These are phyloP conservation scores for Rostratula benghalensis DNA, from an alignment of 2,113 vertebrate genomes.

Conservation along the genomic window DNA sequence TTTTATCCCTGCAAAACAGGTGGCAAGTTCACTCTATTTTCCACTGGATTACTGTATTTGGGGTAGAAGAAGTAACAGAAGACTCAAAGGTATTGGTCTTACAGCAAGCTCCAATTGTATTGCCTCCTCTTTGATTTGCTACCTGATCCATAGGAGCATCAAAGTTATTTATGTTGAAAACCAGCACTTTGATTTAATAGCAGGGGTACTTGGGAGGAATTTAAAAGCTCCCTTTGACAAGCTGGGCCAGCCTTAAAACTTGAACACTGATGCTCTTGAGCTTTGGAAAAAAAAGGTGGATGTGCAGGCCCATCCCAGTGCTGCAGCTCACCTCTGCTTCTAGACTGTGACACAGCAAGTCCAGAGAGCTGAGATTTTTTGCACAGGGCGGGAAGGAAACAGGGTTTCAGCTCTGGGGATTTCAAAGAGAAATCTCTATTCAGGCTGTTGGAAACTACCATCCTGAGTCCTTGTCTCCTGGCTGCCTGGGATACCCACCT, in stretches of 20 bases:
- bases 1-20: neutral
- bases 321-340: neutral
- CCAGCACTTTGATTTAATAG: neutral
- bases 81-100: neutral
- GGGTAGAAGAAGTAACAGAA: neutral
- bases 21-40: slow-evolving; percentile 21
- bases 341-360: neutral
- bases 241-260: neutral
- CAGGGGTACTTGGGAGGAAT: neutral
- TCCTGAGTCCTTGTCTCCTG: neutral
- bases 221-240: neutral
- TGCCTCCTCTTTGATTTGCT: neutral
- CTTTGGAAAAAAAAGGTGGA: neutral
- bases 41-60: slow-evolving; percentile 6
- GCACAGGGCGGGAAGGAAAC: neutral
- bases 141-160: neutral
- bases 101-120: neutral
- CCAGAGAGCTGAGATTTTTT: neutral
- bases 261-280: neutral
- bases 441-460: neutral
- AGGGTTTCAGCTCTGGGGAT: neutral
- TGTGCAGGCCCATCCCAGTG: neutral
- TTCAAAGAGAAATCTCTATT: neutral
- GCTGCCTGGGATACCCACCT: neutral
- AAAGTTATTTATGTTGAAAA: neutral